Evolutionary conservation across 2,113 vertebrate genomes (phyloP).

Genomic region (Coregonus clupeaformis): DNA sequence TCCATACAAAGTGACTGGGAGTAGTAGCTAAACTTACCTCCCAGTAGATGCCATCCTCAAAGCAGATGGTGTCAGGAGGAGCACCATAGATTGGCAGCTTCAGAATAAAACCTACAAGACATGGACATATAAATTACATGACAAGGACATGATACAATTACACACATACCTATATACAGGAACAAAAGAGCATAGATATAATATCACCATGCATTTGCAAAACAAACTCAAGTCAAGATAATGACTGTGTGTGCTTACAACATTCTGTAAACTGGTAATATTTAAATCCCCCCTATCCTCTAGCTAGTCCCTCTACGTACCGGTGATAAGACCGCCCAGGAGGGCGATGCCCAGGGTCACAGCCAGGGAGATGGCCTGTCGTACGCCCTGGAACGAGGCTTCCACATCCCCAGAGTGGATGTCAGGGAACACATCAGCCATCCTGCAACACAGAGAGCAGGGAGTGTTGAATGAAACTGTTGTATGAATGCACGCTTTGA

Average conservation of each 20-base stretch:
- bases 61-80: constrained; percentile 66
- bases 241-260: no score
- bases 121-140: background rate
- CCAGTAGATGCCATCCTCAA: constrained; percentile 76
- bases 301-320: constrained; percentile 64
- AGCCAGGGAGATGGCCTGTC: constrained; percentile 77
- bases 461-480: background rate
- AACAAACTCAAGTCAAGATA: background rate
- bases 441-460: constrained; percentile 58
- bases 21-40: constrained; percentile 75
- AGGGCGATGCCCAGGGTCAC: constrained; percentile 80
- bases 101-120: constrained; percentile 77
- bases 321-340: constrained; percentile 79
- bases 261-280: no score
- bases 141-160: background rate
- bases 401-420: constrained; percentile 27
- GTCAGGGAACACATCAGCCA: constrained; percentile 76
- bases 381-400: constrained; percentile 53
- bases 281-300: background rate
- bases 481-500: no score
- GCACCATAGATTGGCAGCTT: constrained; percentile 70
- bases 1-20: background rate
- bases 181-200: background rate
- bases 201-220: background rate
- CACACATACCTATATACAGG: background rate